phyloP scores from a whole-genome alignment of 2,113 vertebrate species.

The Perca flavescens region DNA sequence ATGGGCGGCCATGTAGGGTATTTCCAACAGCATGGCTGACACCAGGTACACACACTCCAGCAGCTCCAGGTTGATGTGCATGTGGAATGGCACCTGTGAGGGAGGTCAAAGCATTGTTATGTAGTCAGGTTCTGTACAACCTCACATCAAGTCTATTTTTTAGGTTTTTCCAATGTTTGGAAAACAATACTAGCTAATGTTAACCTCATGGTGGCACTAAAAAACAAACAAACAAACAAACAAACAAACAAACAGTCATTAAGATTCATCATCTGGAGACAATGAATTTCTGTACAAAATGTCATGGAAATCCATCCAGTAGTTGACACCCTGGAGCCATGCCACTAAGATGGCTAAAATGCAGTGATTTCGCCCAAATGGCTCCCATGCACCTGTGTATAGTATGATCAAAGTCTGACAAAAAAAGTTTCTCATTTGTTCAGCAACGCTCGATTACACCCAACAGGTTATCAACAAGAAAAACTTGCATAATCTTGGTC shows the following conservation, averaged over 20 bases:
- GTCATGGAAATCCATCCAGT: no score
- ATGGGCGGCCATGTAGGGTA: conserved; percentile 94
- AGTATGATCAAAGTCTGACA: no score
- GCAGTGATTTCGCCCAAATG: not conserved
- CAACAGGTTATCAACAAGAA: not conserved
- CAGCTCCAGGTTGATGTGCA: conserved; percentile 95
- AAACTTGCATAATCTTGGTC: not conserved
- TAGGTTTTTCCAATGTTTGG: not conserved
- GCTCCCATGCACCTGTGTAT: not conserved
- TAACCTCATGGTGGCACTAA: not conserved
- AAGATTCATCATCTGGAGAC: no score
- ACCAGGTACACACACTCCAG: conserved; percentile 94
- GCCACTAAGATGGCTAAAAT: not conserved
- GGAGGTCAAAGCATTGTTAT: not conserved
- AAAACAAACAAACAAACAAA: no score
- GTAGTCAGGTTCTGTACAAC: not conserved
- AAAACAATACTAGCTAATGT: not conserved
- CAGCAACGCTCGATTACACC: not conserved
- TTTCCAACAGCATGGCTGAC: conserved; percentile 93
- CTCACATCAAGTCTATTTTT: not conserved
- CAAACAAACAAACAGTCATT: no score
- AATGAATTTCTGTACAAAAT: no score
- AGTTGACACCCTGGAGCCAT: not conserved
- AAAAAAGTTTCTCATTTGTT: not conserved
- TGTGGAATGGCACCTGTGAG: conserved; percentile 90